Evolutionary conservation across 2,888 invertebrate species (phyloP).

Genomic region (Plebejus melissa): DNA sequence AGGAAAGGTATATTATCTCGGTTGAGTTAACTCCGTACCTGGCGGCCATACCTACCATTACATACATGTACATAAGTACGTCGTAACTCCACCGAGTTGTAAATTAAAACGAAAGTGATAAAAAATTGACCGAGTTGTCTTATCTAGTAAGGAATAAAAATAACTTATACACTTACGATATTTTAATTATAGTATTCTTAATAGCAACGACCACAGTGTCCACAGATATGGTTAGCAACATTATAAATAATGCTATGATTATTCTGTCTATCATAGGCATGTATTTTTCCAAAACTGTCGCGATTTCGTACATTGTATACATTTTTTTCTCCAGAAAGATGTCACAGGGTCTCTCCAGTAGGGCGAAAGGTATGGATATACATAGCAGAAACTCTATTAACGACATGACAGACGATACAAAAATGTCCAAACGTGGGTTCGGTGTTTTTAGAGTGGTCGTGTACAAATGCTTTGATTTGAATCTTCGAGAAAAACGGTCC

Average conservation of each 20-base stretch:
- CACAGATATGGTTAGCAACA: slow-evolving; percentile 42
- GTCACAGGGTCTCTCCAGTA: slow-evolving; percentile 47
- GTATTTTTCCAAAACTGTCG: slow-evolving; percentile 42
- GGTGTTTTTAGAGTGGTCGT: slow-evolving; percentile 6
- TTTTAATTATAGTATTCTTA: slow-evolving; percentile 45
- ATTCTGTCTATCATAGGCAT: slow-evolving; percentile 44
- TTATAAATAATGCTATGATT: slow-evolving; percentile 43
- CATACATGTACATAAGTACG: too few species aligned
- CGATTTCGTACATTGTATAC: slow-evolving; percentile 38
- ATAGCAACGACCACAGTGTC: slow-evolving; percentile 47
- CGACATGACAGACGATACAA: slow-evolving; percentile 48
- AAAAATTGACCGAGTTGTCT: too few species aligned
- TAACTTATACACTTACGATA: slow-evolving; percentile 26
- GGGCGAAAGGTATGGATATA: slow-evolving; percentile 48
- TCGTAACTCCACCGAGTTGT: too few species aligned
- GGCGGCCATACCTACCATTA: too few species aligned
- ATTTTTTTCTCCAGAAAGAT: slow-evolving; percentile 40
- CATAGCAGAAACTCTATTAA: slow-evolving; percentile 45
- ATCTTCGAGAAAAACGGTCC: slow-evolving; percentile 8
- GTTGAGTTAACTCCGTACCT: too few species aligned
- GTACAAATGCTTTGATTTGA: slow-evolving; percentile 11
- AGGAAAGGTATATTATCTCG: too few species aligned
- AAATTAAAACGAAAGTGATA: too few species aligned
- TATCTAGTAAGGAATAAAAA: not conserved
- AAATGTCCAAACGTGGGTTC: slow-evolving; percentile 34